Base-by-base conservation (phyloP, 2,113 vertebrate species). In the Rattus rattus region DNA sequence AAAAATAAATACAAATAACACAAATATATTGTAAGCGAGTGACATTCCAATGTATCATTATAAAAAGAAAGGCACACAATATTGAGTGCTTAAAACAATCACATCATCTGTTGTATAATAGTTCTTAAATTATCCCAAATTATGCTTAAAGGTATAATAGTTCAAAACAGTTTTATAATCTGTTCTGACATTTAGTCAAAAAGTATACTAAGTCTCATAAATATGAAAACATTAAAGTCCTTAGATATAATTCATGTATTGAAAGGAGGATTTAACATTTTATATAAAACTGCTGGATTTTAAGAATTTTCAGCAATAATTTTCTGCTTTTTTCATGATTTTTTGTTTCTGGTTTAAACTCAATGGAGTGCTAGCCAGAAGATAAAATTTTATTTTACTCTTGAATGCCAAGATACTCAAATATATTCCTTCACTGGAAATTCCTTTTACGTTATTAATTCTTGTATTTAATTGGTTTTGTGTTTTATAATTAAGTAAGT, bases 211-310 rank as follows among this genome's bases (percentile, higher is more conserved):
- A 8, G 7, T 39, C 36, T 43, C 1, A 26, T 28, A 47, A 65
- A 11, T 33, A 65, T 19, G 39, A 3, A 39, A 84, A 43, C 91
- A 96, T 92, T 84, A 92, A 93, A 96, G 16, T 11, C 1, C 88
- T 61, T 96, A 95, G 90, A 95, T 96, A 91, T 28, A 97, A 96
- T n/a, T 88, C 39, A 73, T 86, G 19, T 65, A 91, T 76, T 96
- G 56, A 95, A 95, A 13, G 77, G 7, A 24, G 2, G 85, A 97
- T 90, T 69, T 94, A 93, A 43, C 11, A 72, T 84, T 22, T 91
- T 77, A 92, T 91, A 92, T 95, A 28, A 4, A 65, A 85, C 36
- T 28, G 1, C n/a, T 85, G 24, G 83, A 49, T 33, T 47, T 30
- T 30, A 47, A 30, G 22, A 84, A 47, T 65, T 65, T 63, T 26